phyloP scores from a whole-genome alignment of 2,797 vertebrate genomes.

The Acanthornis magna region DNA sequence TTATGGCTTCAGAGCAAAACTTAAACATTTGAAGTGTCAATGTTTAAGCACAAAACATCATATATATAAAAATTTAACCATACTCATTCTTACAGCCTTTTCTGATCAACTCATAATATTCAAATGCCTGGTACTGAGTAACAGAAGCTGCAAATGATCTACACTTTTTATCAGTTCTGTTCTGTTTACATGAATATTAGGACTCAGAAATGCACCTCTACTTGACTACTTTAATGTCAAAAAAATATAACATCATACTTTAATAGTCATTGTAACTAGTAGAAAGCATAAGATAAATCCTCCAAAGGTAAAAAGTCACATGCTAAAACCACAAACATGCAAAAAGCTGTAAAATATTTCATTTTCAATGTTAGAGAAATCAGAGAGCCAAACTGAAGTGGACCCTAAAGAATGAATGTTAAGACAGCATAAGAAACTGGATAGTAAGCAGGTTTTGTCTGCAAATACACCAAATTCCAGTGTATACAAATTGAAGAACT shows the following conservation, averaged over 20 bases:
- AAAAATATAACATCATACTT: not conserved
- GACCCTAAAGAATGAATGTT: not conserved
- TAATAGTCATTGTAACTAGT: not conserved
- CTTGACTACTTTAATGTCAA: not conserved
- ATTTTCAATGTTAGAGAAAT: not conserved
- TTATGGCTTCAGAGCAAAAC: not conserved
- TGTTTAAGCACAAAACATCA: not conserved
- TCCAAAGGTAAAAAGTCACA: not conserved
- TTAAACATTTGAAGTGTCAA: not conserved
- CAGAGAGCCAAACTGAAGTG: not conserved
- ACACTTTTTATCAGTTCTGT: not conserved
- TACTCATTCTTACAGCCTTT: not conserved
- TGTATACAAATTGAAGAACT: not conserved
- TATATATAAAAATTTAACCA: not conserved
- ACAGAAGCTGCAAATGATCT: not conserved
- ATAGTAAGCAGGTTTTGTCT: not conserved
- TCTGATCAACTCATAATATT: not conserved
- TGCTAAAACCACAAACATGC: not conserved
- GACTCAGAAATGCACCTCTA: not conserved
- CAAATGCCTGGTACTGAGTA: not conserved
- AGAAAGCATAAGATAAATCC: not conserved
- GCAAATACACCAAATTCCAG: not conserved
- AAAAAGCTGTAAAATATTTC: not conserved
- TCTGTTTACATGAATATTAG: not conserved
- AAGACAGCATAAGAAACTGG: not conserved